A percentile compares a stretch with the other conserved stretches of the same genome.
These are phyloP conservation scores for Sussaba pulchella DNA, from an alignment of 2,888 invertebrate genomes.

Conservation along the genomic window DNA sequence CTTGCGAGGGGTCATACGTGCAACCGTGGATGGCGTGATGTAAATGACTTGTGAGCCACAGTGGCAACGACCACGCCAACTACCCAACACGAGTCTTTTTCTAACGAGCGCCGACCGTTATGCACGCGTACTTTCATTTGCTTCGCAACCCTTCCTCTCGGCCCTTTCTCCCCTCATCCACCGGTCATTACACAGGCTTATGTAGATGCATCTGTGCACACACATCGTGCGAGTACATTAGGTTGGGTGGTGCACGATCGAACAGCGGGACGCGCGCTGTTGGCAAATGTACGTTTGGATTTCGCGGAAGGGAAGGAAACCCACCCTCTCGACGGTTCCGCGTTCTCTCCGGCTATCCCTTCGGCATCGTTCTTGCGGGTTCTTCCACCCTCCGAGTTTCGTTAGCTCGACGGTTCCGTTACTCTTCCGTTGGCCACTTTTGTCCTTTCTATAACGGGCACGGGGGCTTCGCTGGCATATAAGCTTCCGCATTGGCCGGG, in stretches of 20 bases:
- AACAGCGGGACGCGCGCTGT: conserved; percentile 30
- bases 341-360: neutral
- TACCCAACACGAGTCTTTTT: conserved; percentile 41
- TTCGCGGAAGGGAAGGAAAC: conserved; percentile 62
- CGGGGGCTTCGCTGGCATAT: conserved; percentile 22
- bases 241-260: conserved; percentile 21
- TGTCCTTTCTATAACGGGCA: conserved; percentile 14
- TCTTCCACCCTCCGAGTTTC: neutral
- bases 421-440: conserved; percentile 20
- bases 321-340: too few relatives aligned
- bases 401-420: neutral
- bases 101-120: conserved; percentile 50
- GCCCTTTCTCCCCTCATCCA: conserved; percentile 14
- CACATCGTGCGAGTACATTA: conserved; percentile 10
- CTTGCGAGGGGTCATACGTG: conserved; percentile 3
- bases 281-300: conserved; percentile 66
- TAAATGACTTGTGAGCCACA: conserved; percentile 66
- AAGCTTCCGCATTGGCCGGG: conserved; percentile 31
- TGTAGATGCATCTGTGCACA: conserved; percentile 26
- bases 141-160: neutral
- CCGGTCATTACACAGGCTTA: conserved; percentile 50
- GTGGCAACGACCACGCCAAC: conserved; percentile 54
- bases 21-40: conserved; percentile 66
- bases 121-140: conserved; percentile 65
- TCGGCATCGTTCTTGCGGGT: neutral